Evolutionary conservation across 2,797 vertebrate genomes (phyloP).

Genomic region (Gorsachius magnificus): DNA sequence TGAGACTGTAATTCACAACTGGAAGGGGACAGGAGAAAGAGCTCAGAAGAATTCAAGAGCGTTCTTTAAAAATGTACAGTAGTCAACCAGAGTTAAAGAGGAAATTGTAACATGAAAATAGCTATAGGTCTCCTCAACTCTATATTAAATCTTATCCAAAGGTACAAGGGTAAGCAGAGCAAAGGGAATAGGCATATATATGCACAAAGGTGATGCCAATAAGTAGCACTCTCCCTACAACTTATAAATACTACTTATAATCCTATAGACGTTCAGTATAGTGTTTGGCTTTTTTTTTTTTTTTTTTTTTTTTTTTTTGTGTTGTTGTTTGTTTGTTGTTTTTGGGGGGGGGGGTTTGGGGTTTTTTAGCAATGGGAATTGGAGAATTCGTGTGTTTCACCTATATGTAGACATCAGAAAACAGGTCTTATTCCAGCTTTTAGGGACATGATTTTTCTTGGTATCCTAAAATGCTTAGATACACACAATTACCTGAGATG

Average conservation of each 20-base stretch:
- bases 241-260: neutral
- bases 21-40: neutral
- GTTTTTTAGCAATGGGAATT: neutral
- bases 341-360: neutral
- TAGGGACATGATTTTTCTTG: neutral
- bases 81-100: neutral
- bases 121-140: neutral
- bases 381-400: neutral
- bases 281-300: neutral
- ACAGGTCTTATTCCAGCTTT: neutral
- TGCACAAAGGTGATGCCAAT: neutral
- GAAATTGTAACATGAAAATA: neutral
- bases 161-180: neutral
- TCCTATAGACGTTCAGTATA: neutral
- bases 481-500: neutral
- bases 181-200: neutral
- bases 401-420: neutral
- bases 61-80: neutral
- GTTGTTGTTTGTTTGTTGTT: accelerated
- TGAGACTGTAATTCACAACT: neutral
- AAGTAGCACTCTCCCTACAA: neutral
- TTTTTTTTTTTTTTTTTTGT: neutral
- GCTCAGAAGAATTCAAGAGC: neutral
- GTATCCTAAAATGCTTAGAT: neutral
- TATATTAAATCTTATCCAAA: neutral